Evolutionary conservation across 2,797 vertebrate species (phyloP).

Genomic region (Corythornis leucogaster): DNA sequence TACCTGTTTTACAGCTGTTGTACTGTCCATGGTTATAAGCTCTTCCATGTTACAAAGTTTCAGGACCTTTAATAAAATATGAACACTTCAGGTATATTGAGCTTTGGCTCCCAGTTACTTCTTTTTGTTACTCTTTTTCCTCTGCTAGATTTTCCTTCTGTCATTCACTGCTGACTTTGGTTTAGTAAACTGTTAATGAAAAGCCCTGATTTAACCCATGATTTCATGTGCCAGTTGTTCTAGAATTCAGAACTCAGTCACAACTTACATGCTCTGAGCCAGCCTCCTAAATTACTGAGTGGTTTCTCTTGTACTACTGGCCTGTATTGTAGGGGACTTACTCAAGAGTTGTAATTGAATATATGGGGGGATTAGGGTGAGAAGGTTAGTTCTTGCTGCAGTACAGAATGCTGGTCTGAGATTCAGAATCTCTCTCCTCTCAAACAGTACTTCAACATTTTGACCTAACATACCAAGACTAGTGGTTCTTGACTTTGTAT

Average conservation of each 20-base stretch:
- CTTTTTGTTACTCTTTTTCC: neutral
- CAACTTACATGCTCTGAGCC: neutral
- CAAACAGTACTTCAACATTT: neutral
- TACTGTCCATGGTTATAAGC: neutral
- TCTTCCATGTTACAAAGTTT: neutral
- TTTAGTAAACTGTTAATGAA: neutral
- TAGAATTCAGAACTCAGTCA: neutral
- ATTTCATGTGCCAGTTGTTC: neutral
- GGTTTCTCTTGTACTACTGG: neutral
- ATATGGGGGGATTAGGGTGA: neutral
- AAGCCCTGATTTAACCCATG: neutral
- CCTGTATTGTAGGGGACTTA: neutral
- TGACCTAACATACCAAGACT: neutral
- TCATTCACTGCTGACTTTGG: neutral
- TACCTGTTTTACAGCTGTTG: neutral
- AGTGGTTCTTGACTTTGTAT: rapidly evolving
- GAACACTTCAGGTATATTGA: neutral
- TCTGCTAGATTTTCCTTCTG: neutral
- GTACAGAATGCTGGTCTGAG: neutral
- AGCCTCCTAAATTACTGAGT: rapidly evolving
- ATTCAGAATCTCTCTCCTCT: neutral
- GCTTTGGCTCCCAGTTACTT: neutral
- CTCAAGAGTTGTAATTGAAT: neutral
- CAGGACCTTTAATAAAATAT: neutral
- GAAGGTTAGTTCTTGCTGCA: neutral